Evolutionary conservation across 2,888 invertebrate species (phyloP).

Genomic region (Pristionchus mayeri): DNA sequence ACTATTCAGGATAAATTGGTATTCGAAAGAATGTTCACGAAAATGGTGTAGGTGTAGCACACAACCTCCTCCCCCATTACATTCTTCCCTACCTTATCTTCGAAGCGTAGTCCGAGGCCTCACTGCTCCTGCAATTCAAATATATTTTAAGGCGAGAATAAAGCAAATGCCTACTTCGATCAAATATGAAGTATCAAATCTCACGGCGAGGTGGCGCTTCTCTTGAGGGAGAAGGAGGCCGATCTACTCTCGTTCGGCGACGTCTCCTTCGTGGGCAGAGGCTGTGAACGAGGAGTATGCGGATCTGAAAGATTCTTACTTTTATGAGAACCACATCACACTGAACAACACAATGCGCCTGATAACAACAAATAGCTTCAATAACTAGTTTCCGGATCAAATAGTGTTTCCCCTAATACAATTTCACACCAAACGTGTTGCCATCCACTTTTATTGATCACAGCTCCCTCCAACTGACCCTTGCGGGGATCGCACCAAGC

Average conservation of each 20-base stretch:
- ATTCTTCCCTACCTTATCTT: neutral
- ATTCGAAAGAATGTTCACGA: too few relatives aligned
- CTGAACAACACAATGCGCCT: neutral
- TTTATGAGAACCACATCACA: too few relatives aligned
- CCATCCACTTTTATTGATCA: too few relatives aligned
- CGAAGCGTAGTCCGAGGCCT: neutral
- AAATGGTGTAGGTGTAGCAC: too few relatives aligned
- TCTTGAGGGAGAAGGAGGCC: neutral
- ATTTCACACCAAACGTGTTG: too few relatives aligned
- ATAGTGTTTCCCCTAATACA: too few relatives aligned
- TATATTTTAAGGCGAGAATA: neutral
- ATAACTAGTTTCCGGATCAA: neutral
- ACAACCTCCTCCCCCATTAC: too few relatives aligned
- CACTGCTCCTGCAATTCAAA: slow-evolving; percentile 5
- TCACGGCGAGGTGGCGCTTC: slow-evolving; percentile 21
- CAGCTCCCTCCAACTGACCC: neutral
- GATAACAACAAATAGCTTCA: neutral
- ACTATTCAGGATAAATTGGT: too few relatives aligned
- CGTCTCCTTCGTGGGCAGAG: neutral
- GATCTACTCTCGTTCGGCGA: slow-evolving; percentile 2
- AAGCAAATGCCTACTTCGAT: neutral
- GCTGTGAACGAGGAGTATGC: neutral
- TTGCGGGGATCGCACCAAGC: neutral
- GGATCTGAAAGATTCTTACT: too few relatives aligned
- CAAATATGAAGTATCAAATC: neutral